Base-by-base conservation (phyloP, 1,140 invertebrate genomes). In the Drosophila lowei region DNA sequence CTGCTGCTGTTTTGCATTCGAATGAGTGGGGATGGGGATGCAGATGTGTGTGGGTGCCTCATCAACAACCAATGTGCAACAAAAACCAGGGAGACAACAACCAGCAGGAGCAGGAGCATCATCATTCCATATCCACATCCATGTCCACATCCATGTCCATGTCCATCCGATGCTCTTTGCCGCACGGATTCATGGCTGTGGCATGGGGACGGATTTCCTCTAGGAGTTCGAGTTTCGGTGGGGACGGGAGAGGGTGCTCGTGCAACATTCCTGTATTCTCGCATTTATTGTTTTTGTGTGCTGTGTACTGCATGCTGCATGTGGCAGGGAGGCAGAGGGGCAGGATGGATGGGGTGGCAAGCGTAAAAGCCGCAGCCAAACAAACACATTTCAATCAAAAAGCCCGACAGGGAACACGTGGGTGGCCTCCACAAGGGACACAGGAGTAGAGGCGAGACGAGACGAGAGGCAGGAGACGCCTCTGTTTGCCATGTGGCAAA, bases 341-440 rank as follows among this genome's bases (percentile, higher is more conserved):
- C 8, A 30, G 30, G 30, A 30, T 30, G 30, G 30, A 2, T n/a
- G 46, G 13, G n/a, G 15, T 30, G 48, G 63, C 23, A 42, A 58
- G 59, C 53, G 30, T 43, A 61, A 65, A 77, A 80, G 70, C 73
- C 73, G 65, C 77, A 81, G 83, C 74, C 77, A 81, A 86, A 88
- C 83, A 86, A 86, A 81, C 83, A 86, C 77, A 88, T 86, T 86
- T 86, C 77, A 86, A 86, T 86, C 83, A 81, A 81, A 86, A 81
- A 68, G 66, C 56, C 60, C 67, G 68, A 81, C 77, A 63, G 63
- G 61, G 61, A 63, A 59, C 56, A 72, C 79, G 81, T 80, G 78
- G 83, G 70, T 74, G 77, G 67, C 52, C 68, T 64, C 78, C n/a
- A 11, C n/a, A 21, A 13, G 16, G 13, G 18, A 18, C 2, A 28